Base-by-base conservation (phyloP, 2,113 vertebrate species). In the Otolemur garnettii region DNA sequence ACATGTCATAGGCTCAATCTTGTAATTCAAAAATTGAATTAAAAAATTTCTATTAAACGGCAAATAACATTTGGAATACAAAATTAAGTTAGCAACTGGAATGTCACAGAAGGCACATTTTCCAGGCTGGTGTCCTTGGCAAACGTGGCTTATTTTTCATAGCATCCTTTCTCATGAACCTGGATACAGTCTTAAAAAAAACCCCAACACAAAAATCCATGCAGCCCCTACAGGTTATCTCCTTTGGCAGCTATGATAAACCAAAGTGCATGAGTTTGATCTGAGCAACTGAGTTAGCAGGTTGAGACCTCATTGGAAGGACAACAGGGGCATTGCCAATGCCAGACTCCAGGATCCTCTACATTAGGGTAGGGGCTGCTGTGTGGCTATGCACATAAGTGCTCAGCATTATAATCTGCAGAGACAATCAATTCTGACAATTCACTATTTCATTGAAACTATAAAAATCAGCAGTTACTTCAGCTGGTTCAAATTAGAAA, bases 381-480 rank as follows among this genome's bases (percentile, higher is more conserved):
- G 35, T 45, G 60, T 83, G 45, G 94, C 64, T 72, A 42, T 60
- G 7, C 55, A 79, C n/a, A 7, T 38, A 69, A 96, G 64, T 77
- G 19, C 26, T 94, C 71, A 64, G 66, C 68, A 28, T 55, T 89
- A 75, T 79, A 94, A 97, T 95, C 50, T 95, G 68, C 66, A 50
- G n/a, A 94, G 83, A 96, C 89, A 96, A 97, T 98, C 96, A 93
- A 85, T 93, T 95, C 79, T 64, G 71, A 83, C 86, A 95, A 95
- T 93, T 95, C 91, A 90, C 79, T 84, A 33, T 94, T 94, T 96
- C 91, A 85, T 14, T 89, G 93, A 30, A 93, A 96, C 83, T 93
- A 82, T 94, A 93, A 96, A 97, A 98, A 96, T 98, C 97, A 98
- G 97, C 91, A 94, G 80, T 96, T 97, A 87, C 84, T 97, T 98